Percentiles rank a stretch among this genome's conserved stretches.
These are phyloP conservation scores for Macrosiphum euphorbiae DNA, from an alignment of 2,888 invertebrate species.

Conservation along the genomic window DNA sequence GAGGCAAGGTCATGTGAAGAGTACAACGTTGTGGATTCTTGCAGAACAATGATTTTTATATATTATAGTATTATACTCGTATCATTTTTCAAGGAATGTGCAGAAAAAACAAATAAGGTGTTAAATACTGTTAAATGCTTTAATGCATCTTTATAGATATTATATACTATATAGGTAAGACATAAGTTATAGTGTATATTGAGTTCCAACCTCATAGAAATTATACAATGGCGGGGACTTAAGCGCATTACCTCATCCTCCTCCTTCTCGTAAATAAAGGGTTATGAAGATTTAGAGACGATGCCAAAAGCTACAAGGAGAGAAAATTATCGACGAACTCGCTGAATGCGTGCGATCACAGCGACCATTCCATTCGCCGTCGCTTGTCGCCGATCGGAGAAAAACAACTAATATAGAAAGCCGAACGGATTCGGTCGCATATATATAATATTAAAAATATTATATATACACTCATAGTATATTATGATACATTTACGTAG, in stretches of 20 bases:
- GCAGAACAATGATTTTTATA: not conserved
- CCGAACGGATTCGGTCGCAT: constrained; percentile 49
- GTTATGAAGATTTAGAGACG: not conserved
- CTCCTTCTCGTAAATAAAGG: not conserved
- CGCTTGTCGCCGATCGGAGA: not conserved
- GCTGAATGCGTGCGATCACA: not conserved
- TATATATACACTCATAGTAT: not conserved
- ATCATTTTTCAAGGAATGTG: not conserved
- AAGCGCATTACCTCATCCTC: not conserved
- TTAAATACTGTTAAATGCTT: not conserved
- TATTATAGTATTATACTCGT: not conserved
- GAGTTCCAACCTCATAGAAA: not conserved
- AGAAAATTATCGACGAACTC: not conserved
- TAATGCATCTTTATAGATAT: not conserved
- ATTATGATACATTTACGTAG: not conserved
- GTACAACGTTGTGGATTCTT: not conserved
- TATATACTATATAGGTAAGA: not conserved
- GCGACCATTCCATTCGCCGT: constrained; percentile 29
- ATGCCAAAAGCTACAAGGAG: not conserved
- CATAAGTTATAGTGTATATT: not conserved
- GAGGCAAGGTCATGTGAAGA: not conserved
- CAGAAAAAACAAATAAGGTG: not conserved
- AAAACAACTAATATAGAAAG: constrained; percentile 51
- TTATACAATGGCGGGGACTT: not conserved
- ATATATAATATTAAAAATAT: not conserved